Conservation (phyloP, 2,888 invertebrate species). For the Ceraclea dissimilis region DNA sequence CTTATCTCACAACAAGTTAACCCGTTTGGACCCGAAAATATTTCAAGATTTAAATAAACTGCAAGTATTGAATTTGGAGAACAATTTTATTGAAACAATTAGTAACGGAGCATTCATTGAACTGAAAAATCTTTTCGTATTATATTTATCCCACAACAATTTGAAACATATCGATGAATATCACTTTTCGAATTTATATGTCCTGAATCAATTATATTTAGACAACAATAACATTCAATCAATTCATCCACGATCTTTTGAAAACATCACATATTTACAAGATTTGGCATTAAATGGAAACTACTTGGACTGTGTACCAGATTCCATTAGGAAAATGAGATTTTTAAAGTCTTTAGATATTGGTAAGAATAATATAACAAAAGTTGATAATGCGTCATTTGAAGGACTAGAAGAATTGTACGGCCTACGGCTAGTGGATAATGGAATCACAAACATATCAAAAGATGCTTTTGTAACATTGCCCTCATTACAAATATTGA, state of each 20-base stretch:
- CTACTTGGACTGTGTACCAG: slow-evolving; percentile 56
- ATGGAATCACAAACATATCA: slow-evolving; percentile 65
- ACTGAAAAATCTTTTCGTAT: slow-evolving; percentile 65
- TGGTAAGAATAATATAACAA: slow-evolving; percentile 69
- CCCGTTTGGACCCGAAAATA: slow-evolving; percentile 61
- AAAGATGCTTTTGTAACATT: slow-evolving; percentile 66
- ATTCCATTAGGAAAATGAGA: slow-evolving; percentile 57
- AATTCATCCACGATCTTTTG: slow-evolving; percentile 63
- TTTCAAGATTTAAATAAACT: slow-evolving; percentile 69
- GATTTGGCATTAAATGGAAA: slow-evolving; percentile 73
- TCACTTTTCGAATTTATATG: slow-evolving; percentile 65
- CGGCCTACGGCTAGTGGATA: slow-evolving; percentile 71
- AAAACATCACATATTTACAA: slow-evolving; percentile 69
- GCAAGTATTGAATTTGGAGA: slow-evolving; percentile 66
- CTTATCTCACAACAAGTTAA: slow-evolving; percentile 63
- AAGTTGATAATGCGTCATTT: slow-evolving; percentile 65
- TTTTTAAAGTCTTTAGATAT: slow-evolving; percentile 71
- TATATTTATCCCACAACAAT: slow-evolving; percentile 65
- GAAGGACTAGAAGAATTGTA: slow-evolving; percentile 66
- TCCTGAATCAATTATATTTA: slow-evolving; percentile 62
- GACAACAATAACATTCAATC: slow-evolving; percentile 63
- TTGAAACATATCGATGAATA: slow-evolving; percentile 58
- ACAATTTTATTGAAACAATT: slow-evolving; percentile 62
- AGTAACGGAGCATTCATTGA: slow-evolving; percentile 67
- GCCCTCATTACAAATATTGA: slow-evolving; percentile 66